These are phyloP conservation scores for Urocitellus parryii DNA, from an alignment of 2,113 vertebrate genomes.

Conservation along the genomic window DNA sequence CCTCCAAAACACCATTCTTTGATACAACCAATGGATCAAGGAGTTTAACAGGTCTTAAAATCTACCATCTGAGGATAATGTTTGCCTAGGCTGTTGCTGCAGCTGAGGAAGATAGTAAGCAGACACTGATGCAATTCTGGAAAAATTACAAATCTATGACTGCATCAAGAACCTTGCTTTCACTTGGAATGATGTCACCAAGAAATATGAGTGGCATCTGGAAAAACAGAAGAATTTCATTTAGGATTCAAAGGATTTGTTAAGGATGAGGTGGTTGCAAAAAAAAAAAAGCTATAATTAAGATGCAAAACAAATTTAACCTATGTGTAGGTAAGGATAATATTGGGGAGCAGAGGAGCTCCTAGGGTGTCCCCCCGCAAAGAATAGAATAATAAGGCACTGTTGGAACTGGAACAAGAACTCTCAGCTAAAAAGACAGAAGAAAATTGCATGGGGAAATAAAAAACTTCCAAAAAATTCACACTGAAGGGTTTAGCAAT, in stretches of 20 bases:
- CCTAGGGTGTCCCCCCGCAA: too few species aligned
- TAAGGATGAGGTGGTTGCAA: background rate
- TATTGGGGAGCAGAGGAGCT: background rate
- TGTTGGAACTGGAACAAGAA: background rate
- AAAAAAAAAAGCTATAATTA: background rate
- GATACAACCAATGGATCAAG: background rate
- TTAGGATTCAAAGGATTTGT: background rate
- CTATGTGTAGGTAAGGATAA: background rate
- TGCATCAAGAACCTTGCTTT: background rate
- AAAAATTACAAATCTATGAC: background rate
- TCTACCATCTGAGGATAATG: background rate
- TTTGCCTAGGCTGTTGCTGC: background rate
- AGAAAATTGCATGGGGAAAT: background rate
- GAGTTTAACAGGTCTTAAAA: background rate
- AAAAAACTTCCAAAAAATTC: background rate
- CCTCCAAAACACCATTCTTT: background rate
- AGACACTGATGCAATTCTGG: background rate
- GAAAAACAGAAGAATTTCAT: background rate
- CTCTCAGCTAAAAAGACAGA: background rate
- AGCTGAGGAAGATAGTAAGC: background rate
- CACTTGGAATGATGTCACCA: background rate
- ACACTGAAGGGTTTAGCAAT: background rate
- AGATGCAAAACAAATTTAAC: background rate
- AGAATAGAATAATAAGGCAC: background rate
- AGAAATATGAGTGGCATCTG: background rate